Percentiles rank a stretch among this genome's conserved stretches.
phyloP scores from a whole-genome alignment of 2,888 invertebrate genomes.

The Tryphoninae sp. region DNA sequence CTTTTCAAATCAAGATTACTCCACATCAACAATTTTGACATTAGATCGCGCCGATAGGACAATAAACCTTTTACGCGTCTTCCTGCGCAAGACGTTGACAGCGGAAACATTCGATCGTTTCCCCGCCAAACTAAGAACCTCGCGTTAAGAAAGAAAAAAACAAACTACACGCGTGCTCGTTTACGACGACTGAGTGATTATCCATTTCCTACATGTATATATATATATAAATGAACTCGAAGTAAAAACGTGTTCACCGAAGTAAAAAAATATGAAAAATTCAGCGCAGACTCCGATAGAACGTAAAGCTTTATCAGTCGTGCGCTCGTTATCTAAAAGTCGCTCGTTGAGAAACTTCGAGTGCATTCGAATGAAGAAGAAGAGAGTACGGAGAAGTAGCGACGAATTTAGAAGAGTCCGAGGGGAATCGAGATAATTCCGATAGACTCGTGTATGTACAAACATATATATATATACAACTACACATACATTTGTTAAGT shows the following conservation, averaged over 20 bases:
- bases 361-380: constrained; percentile 3
- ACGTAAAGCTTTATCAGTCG: constrained; percentile 51
- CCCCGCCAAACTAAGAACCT: no score
- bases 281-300: not conserved
- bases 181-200: not conserved
- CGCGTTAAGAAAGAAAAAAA: no score
- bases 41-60: no score
- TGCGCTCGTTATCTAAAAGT: constrained; percentile 55
- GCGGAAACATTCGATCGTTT: no score
- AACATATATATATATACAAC: not conserved
- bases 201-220: not conserved
- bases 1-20: no score
- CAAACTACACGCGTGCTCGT: no score
- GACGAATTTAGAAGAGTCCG: constrained; percentile 1
- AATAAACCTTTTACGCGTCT: no score
- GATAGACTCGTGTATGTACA: constrained; percentile 3
- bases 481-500: not conserved
- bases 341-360: constrained; percentile 27
- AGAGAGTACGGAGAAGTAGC: not conserved
- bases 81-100: no score
- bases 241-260: constrained; percentile 18
- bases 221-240: not conserved
- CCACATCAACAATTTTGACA: no score
- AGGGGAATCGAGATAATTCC: constrained; percentile 3
- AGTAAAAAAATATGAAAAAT: constrained; percentile 3